Base-by-base conservation (phyloP, 2,113 vertebrate species). In the Nansenia antarctica region DNA sequence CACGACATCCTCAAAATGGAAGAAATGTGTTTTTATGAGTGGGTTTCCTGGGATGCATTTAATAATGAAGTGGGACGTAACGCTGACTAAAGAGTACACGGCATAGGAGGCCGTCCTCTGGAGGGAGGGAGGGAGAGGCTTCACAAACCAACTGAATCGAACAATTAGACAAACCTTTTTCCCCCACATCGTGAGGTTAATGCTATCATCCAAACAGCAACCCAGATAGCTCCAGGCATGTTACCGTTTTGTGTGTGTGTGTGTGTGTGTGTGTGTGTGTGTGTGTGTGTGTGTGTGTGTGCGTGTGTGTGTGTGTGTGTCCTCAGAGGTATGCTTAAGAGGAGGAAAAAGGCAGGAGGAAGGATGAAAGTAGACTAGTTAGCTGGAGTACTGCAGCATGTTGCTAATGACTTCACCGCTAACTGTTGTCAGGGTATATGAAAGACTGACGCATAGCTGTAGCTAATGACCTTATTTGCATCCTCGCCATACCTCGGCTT, bases 381-480 rank as follows among this genome's bases (percentile, higher is more conserved):
- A 47, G 35, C 53, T 24, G 15, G 45, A 54, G 49, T 26, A 37
- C 31, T 35, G 2, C 4, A 27, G 26, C 8, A 29, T 11, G 53
- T 12, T 55, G 22, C 53, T 30, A 30, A 91, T 91, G 91, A 64
- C 14, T 64, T 45, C 39, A 26, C 37, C 12, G 15, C 24, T 20
- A 49, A 37, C 0, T 14, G 6, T 11, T 57, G 1, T 30, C 2
- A 18, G 14, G 15, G 12, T 30, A 26, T 6, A 55, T 55, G 6
- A 27, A 55, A 55, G 22, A 54, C 20, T 12, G 47, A 22, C 1
- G 0, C 49, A 90, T 49, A 49, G 45, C 45, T 22, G n/a, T n/a
- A 92, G 93, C 93, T 96, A 96, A 96, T 95, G 92, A 95, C 89
- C 90, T 92, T 94, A 95, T 96, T 95, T 96, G 94, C 95, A 95